phyloP scores from a whole-genome alignment of 1,140 invertebrate species.

The Meloidogyne chitwoodi region DNA sequence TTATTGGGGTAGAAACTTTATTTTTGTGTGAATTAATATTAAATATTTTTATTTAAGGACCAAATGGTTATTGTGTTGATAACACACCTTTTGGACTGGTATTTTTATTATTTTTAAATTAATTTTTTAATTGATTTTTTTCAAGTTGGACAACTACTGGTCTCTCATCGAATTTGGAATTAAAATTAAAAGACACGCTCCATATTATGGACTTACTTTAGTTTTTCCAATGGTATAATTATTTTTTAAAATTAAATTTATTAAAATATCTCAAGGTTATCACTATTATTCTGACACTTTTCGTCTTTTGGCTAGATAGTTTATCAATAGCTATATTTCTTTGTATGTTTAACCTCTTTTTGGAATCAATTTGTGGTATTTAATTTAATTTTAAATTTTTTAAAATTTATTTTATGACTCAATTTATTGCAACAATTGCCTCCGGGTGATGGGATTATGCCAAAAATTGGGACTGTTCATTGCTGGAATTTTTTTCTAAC shows the following conservation, averaged over 20 bases:
- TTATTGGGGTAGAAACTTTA: conserved; percentile 42
- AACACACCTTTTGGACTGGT: conserved; percentile 15
- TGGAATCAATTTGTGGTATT: conserved; percentile 43
- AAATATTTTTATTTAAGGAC: conserved; percentile 18
- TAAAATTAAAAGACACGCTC: conserved; percentile 46
- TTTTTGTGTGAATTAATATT: too few relatives aligned
- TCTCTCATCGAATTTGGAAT: conserved; percentile 54
- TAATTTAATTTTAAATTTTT: neutral
- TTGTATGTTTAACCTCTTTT: conserved; percentile 34
- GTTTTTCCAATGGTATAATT: conserved; percentile 49
- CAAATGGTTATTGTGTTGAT: conserved; percentile 28
- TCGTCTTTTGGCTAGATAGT: conserved; percentile 47
- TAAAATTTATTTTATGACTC: conserved; percentile 21
- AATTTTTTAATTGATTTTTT: neutral
- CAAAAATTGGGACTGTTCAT: conserved; percentile 39
- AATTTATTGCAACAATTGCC: conserved; percentile 35
- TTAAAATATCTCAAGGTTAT: conserved; percentile 33
- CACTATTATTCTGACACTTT: conserved; percentile 33
- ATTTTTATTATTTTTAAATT: neutral
- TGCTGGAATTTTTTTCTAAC: conserved; percentile 5
- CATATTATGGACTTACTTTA: conserved; percentile 48
- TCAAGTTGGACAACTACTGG: conserved; percentile 53
- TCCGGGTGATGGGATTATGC: conserved; percentile 44
- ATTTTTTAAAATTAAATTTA: neutral
- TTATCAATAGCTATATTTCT: conserved; percentile 25